Evolutionary conservation across 2,888 invertebrate genomes (phyloP).

Genomic region (Zootermopsis nevadensis): DNA sequence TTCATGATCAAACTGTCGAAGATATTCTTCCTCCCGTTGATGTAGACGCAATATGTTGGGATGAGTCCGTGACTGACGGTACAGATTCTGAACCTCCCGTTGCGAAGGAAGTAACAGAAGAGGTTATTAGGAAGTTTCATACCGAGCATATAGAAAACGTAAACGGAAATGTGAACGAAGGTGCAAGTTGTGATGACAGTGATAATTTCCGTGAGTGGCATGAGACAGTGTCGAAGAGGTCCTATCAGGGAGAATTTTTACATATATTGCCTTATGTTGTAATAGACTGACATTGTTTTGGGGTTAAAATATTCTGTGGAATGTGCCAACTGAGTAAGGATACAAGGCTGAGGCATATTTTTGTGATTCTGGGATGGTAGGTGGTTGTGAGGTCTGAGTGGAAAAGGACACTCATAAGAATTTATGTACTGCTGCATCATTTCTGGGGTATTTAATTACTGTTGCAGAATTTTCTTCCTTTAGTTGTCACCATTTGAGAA

Average conservation of each 20-base stretch:
- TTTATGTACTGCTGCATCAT: no score
- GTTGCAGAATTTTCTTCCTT: no score
- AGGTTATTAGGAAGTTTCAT: conserved; percentile 64
- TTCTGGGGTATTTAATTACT: no score
- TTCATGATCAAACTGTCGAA: conserved; percentile 61
- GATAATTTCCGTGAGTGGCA: conserved; percentile 88
- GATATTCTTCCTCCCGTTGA: conserved; percentile 75
- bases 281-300: conserved; percentile 77
- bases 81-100: conserved; percentile 53
- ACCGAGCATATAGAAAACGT: conserved; percentile 63
- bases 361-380: not conserved
- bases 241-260: conserved; percentile 82
- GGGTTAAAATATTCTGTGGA: conserved; percentile 4
- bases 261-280: conserved; percentile 97
- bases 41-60: conserved; percentile 67
- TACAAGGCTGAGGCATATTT: no score
- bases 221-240: conserved; percentile 80
- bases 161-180: conserved; percentile 68
- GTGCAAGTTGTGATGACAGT: conserved; percentile 57
- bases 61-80: conserved; percentile 59
- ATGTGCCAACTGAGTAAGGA: not conserved
- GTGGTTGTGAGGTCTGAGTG: not conserved
- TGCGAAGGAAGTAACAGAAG: conserved; percentile 59
- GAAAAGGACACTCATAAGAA: no score
- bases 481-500: no score